Percentiles rank a stretch among this genome's conserved stretches.
Evolutionary conservation across 2,888 invertebrate species (phyloP).

Genomic region (Dichetophora obliterata): DNA sequence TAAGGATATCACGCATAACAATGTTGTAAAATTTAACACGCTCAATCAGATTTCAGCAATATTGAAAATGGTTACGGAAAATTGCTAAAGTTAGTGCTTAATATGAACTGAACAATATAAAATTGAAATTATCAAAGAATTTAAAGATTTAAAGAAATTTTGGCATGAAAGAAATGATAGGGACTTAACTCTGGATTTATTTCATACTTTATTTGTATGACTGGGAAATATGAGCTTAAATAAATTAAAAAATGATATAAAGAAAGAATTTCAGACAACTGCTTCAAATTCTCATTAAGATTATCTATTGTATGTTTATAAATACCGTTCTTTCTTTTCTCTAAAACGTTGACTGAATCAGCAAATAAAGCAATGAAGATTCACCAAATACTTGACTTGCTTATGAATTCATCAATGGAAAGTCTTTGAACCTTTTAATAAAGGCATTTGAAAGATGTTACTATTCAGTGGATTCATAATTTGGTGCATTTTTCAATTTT

Average conservation of each 20-base stretch:
- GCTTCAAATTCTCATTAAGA: constrained; percentile 27
- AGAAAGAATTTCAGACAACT: background rate
- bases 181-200: too few species aligned
- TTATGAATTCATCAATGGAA: background rate
- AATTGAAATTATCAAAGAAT: background rate
- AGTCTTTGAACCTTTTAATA: constrained; percentile 6
- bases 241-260: background rate
- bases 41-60: constrained; percentile 44
- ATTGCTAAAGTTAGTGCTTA: background rate
- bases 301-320: constrained; percentile 17
- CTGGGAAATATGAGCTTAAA: too few species aligned
- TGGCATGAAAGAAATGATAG: too few species aligned
- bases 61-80: background rate
- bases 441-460: background rate
- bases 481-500: background rate
- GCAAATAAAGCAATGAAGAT: background rate
- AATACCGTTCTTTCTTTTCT: background rate
- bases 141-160: background rate
- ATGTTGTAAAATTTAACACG: constrained; percentile 46
- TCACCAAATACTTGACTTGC: background rate
- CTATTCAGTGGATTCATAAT: background rate
- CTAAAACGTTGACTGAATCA: constrained; percentile 8
- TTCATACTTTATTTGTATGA: too few species aligned
- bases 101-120: background rate
- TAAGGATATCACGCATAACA: background rate